Evolutionary conservation across 2,888 invertebrate genomes (phyloP).

Genomic region (Liodrosophila aerea): DNA sequence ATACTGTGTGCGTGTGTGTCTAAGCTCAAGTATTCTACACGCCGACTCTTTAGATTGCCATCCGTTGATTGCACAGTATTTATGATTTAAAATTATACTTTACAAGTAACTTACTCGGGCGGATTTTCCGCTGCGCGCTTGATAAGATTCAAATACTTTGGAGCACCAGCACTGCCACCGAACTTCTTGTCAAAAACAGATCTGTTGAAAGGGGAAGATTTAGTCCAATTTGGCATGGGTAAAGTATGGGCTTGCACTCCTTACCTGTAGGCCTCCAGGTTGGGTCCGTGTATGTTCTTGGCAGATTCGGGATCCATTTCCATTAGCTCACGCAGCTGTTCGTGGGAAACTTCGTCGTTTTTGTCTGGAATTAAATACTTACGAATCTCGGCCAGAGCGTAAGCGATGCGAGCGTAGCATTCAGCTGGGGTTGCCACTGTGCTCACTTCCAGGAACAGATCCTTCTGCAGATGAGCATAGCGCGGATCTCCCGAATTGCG

Average conservation of each 20-base stretch:
- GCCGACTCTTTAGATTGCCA: constrained; percentile 6
- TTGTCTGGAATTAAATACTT: constrained; percentile 79
- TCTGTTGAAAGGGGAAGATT: constrained; percentile 33
- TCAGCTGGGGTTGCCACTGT: constrained; percentile 93
- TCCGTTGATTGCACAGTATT: constrained; percentile 37
- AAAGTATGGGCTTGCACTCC: background rate
- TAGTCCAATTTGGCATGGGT: background rate
- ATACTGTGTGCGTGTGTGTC: too few species aligned
- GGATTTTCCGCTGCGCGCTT: constrained; percentile 72
- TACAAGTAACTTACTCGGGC: constrained; percentile 75
- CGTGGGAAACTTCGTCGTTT: constrained; percentile 77
- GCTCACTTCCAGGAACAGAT: constrained; percentile 93
- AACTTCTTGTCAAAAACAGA: constrained; percentile 75
- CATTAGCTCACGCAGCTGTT: constrained; percentile 71
- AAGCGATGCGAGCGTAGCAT: constrained; percentile 87
- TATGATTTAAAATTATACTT: constrained; percentile 68
- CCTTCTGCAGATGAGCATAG: constrained; percentile 92
- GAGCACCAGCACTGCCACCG: constrained; percentile 49
- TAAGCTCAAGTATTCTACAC: constrained; percentile 24
- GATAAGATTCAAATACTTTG: constrained; percentile 72
- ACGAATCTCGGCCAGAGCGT: constrained; percentile 76
- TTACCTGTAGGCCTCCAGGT: constrained; percentile 66
- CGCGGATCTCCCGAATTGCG: constrained; percentile 92
- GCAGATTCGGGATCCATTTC: constrained; percentile 74
- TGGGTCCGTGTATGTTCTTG: constrained; percentile 66